A percentile compares a stretch with the other conserved stretches of the same genome.
These are phyloP conservation scores for Dicranocentrus wangi DNA, from an alignment of 2,888 invertebrate genomes.

Conservation along the genomic window DNA sequence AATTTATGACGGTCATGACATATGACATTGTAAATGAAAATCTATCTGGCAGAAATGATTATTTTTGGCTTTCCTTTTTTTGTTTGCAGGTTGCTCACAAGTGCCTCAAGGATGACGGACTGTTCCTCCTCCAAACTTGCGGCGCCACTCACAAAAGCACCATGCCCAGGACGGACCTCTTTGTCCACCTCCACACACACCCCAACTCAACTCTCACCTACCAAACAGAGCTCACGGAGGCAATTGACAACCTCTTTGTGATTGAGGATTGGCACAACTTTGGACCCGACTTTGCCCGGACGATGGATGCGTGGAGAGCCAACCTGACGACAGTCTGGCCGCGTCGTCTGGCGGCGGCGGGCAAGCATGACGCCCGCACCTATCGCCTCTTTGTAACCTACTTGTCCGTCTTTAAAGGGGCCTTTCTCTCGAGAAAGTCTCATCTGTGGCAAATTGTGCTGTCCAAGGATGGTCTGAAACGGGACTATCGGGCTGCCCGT, in stretches of 20 bases:
- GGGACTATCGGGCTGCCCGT: conserved; percentile 51
- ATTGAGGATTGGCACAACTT: conserved; percentile 63
- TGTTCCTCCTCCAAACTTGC: conserved; percentile 56
- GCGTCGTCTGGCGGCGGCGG: conserved; percentile 15
- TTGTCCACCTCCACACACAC: conserved; percentile 58
- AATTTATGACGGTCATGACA: conserved; percentile 50
- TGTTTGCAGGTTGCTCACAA: conserved; percentile 51
- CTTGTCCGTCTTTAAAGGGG: conserved; percentile 51
- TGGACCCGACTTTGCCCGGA: conserved; percentile 56
- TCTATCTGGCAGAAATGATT: too few species aligned
- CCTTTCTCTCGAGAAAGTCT: conserved; percentile 50
- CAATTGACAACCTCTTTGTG: conserved; percentile 46
- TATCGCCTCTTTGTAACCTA: conserved; percentile 58
- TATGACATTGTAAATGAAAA: too few species aligned
- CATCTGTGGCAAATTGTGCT: conserved; percentile 60
- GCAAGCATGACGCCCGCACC: conserved; percentile 55
- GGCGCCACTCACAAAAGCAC: conserved; percentile 58
- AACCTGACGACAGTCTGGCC: conserved; percentile 54
- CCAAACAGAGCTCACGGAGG: conserved; percentile 35
- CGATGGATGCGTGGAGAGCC: conserved; percentile 47
- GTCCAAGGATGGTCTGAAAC: conserved; percentile 44
- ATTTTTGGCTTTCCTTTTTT: too few species aligned
- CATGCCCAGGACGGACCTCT: conserved; percentile 42
- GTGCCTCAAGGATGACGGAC: conserved; percentile 58
- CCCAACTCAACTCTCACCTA: conserved; percentile 57